Evolutionary conservation across 2,888 invertebrate genomes (phyloP).

Genomic region (Tetheella fluctuosa): DNA sequence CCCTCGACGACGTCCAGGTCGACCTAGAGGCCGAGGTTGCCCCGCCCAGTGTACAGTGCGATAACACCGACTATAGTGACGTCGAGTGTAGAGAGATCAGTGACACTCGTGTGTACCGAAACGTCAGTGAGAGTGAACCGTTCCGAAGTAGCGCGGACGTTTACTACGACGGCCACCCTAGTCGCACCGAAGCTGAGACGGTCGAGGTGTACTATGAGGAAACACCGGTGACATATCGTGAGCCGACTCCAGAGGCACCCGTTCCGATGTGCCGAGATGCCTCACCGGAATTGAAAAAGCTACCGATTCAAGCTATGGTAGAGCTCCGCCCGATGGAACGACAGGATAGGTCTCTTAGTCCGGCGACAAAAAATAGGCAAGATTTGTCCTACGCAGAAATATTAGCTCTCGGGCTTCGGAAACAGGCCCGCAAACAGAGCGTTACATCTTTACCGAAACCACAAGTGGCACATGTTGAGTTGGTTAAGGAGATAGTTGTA

Average conservation of each 20-base stretch:
- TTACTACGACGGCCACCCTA: conserved; percentile 41
- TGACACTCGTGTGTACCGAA: conserved; percentile 59
- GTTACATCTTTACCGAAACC: conserved; percentile 64
- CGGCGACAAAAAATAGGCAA: conserved; percentile 65
- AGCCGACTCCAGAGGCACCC: conserved; percentile 36
- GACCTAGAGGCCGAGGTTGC: conserved; percentile 23
- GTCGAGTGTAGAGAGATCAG: conserved; percentile 20
- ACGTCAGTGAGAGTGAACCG: conserved; percentile 70
- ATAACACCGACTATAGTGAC: conserved; percentile 7
- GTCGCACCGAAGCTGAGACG: conserved; percentile 28
- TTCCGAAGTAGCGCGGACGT: conserved; percentile 52
- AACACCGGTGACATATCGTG: conserved; percentile 38
- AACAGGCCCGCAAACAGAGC: conserved; percentile 54
- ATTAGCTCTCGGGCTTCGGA: conserved; percentile 86
- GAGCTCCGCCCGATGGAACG: conserved; percentile 41
- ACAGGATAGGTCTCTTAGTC: conserved; percentile 56
- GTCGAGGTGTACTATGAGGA: conserved; percentile 36
- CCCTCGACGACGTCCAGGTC: conserved; percentile 40
- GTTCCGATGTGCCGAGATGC: conserved; percentile 17
- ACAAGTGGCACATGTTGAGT: conserved; percentile 70
- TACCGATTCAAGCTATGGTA: conserved; percentile 17
- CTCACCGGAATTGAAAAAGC: conserved; percentile 21
- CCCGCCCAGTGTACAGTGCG: conserved; percentile 20
- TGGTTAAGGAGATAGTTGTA: conserved; percentile 64
- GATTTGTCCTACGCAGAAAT: conserved; percentile 90